These are phyloP conservation scores for Smutsia temminckii DNA, from an alignment of 2,797 vertebrate species.

Conservation along the genomic window DNA sequence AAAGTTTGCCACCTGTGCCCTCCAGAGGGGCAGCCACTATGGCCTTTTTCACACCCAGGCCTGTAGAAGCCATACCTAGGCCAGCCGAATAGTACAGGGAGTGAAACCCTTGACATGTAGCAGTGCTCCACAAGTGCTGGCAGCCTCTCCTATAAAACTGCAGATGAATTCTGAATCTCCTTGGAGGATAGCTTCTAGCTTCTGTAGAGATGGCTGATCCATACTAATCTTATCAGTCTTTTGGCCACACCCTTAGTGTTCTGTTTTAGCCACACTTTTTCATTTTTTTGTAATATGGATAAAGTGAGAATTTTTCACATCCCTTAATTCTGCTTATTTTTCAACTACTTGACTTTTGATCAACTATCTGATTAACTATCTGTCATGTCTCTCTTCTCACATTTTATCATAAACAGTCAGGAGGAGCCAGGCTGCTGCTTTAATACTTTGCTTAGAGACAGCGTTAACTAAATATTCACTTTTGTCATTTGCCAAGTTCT, in stretches of 20 bases:
- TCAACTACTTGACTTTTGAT: not conserved
- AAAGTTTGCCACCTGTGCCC: not conserved
- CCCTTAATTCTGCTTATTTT: not conserved
- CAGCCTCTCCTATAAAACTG: not conserved
- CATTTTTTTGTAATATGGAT: not conserved
- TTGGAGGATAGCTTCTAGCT: not conserved
- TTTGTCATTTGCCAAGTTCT: not conserved
- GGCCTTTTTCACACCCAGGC: no score
- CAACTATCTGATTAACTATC: not conserved
- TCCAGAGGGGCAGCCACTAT: not conserved
- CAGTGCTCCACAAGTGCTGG: no score
- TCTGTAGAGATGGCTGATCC: not conserved
- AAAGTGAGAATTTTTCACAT: not conserved
- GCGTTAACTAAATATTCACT: not conserved
- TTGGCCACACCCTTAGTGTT: not conserved
- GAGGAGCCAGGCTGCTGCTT: not conserved
- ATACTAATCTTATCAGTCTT: not conserved
- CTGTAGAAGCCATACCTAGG: not conserved
- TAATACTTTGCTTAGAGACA: not conserved
- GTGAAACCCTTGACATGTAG: not conserved
- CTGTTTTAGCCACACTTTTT: not conserved
- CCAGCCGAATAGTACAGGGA: not conserved
- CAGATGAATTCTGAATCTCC: not conserved
- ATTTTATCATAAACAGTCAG: not conserved
- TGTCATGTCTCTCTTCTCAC: not conserved